Percentiles rank a stretch among this genome's conserved stretches.
Conservation (phyloP, 2,888 invertebrate genomes). For the Sphaerophoria taeniata region DNA sequence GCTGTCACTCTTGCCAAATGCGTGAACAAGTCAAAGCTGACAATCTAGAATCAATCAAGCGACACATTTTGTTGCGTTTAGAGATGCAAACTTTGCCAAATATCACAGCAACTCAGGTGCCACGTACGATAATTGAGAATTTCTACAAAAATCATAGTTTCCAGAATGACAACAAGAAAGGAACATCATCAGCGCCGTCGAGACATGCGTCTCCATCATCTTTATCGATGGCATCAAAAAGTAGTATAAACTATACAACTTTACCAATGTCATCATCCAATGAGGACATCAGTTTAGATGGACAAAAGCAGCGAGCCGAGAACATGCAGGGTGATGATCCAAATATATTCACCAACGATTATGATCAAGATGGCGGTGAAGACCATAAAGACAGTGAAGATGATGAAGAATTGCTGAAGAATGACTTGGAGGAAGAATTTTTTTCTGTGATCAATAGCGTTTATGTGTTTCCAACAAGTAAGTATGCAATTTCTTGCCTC, state of each 20-base stretch:
- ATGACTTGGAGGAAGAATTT: conserved; percentile 76
- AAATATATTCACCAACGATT: conserved; percentile 49
- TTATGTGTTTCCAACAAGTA: conserved; percentile 81
- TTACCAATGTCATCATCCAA: conserved; percentile 25
- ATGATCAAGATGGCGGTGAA: conserved; percentile 43
- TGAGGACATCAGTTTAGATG: background rate
- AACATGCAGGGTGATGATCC: conserved; percentile 78
- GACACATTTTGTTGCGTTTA: conserved; percentile 86
- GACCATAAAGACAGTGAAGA: conserved; percentile 58
- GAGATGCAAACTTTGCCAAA: conserved; percentile 87
- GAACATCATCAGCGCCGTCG: background rate
- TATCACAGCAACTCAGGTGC: conserved; percentile 86
- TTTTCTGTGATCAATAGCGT: conserved; percentile 80
- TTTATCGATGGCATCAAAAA: background rate
- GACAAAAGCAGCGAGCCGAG: conserved; percentile 25
- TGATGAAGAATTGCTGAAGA: conserved; percentile 40
- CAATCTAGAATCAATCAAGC: conserved; percentile 86
- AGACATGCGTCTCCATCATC: background rate
- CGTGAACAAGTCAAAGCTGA: conserved; percentile 85
- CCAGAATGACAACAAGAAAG: conserved; percentile 40
- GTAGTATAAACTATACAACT: conserved; percentile 27
- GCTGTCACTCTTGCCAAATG: conserved; percentile 85
- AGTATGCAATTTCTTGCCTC: conserved; percentile 67
- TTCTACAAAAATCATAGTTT: conserved; percentile 80
- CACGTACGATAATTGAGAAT: conserved; percentile 84